phyloP scores from a whole-genome alignment of 2,888 invertebrate genomes.

The Neria commutata region DNA sequence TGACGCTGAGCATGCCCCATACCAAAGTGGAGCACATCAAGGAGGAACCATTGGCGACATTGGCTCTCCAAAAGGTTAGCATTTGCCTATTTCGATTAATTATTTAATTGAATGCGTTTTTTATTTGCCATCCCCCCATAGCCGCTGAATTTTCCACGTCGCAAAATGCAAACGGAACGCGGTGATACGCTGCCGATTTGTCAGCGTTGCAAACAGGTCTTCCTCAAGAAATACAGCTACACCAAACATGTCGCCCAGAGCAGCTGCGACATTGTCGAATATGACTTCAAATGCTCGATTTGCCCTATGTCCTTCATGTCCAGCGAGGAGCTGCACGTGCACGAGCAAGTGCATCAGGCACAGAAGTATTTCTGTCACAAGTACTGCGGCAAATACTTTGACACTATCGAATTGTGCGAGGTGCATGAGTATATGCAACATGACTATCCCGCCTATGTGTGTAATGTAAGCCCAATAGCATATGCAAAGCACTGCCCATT shows the following conservation, averaged over 20 bases:
- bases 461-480: slow-evolving; percentile 47
- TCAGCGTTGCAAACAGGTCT: slow-evolving; percentile 57
- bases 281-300: slow-evolving; percentile 53
- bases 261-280: slow-evolving; percentile 52
- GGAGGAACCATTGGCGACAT: slow-evolving; percentile 26
- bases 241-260: slow-evolving; percentile 52
- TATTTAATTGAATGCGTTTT: too few species aligned
- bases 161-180: slow-evolving; percentile 52
- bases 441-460: slow-evolving; percentile 50
- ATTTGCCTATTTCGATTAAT: too few species aligned
- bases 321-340: slow-evolving; percentile 47
- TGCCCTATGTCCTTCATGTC: slow-evolving; percentile 58
- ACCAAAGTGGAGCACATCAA: slow-evolving; percentile 44
- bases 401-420: slow-evolving; percentile 52
- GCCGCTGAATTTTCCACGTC: slow-evolving; percentile 50
- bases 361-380: slow-evolving; percentile 55
- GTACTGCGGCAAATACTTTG: slow-evolving; percentile 54
- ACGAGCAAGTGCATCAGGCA: slow-evolving; percentile 47
- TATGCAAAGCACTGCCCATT: neutral
- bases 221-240: slow-evolving; percentile 53
- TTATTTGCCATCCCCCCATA: slow-evolving; percentile 17
- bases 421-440: slow-evolving; percentile 54
- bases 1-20: too few species aligned
- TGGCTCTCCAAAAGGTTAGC: neutral
- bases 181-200: slow-evolving; percentile 52